phyloP scores from a whole-genome alignment of 2,888 invertebrate species.

The Acanthosepion pharaonis region DNA sequence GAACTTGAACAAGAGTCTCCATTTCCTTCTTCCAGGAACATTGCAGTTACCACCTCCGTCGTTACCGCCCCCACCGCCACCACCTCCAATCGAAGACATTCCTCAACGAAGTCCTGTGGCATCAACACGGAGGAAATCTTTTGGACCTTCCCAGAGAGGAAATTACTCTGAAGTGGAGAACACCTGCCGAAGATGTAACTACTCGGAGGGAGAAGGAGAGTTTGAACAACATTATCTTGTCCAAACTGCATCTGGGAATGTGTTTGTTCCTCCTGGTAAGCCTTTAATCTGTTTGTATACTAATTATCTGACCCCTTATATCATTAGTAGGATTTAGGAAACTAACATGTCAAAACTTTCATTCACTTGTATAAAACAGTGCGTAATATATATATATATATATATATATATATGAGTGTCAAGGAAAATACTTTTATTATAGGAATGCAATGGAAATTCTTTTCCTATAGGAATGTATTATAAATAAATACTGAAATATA shows the following conservation, averaged over 20 bases:
- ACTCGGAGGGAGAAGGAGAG: slow-evolving; percentile 68
- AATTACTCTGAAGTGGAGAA: slow-evolving; percentile 68
- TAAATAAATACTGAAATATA: too few species aligned
- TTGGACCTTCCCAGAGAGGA: slow-evolving; percentile 67
- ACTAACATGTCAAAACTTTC: too few species aligned
- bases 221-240: slow-evolving; percentile 70
- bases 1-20: neutral
- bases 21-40: slow-evolving; percentile 60
- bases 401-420: too few species aligned
- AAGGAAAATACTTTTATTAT: too few species aligned
- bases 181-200: slow-evolving; percentile 53
- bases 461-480: too few species aligned
- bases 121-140: slow-evolving; percentile 63
- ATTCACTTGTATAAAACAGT: too few species aligned
- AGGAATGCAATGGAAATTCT: too few species aligned
- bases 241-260: slow-evolving; percentile 68
- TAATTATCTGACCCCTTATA: too few species aligned
- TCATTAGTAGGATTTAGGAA: too few species aligned
- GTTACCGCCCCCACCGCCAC: slow-evolving; percentile 66
- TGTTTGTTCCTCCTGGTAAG: slow-evolving; percentile 61
- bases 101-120: slow-evolving; percentile 65
- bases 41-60: slow-evolving; percentile 67
- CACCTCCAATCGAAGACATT: slow-evolving; percentile 72
- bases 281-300: neutral
- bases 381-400: too few species aligned